Base-by-base conservation (phyloP, 2,797 vertebrate genomes). In the Lates japonicus region DNA sequence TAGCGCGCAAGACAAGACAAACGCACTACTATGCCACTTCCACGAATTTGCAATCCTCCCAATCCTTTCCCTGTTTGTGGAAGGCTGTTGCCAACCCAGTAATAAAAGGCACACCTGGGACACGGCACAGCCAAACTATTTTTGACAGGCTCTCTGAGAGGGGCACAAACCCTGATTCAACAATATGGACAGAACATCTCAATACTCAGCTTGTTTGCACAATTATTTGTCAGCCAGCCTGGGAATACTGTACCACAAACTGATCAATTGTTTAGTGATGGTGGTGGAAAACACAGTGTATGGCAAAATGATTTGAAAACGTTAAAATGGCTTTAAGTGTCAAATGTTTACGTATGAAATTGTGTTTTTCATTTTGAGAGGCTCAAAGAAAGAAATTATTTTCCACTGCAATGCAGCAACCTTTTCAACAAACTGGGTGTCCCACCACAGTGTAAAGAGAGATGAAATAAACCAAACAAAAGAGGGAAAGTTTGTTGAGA, bases 61-160 rank as follows among this genome's bases (percentile, higher is more conserved):
- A 71, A 58, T 88, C 74, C 49, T 63, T 57, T 42, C 55, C 58
- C 57, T 66, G 74, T 85, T 68, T 37, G 76, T 41, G 35, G 74
- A 88, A 44, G 69, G 80, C 89, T 91, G 90, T n/a, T n/a, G n/a
- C n/a, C 79, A 70, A 70, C 37, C 61, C 65, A 88, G 82, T 92
- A 92, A 92, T 88, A 90, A 88, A 87, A 76, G 66, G 49, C 48
- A 41, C 0, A 42, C 20, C 74, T 74, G 66, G 78, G n/a, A 85
- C 76, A 64, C 69, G 52, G 60, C 80, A 41, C 69, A 51, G 80
- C 73, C 72, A 81, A n/a, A 83, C 70, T 81, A 66, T 49, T 73
- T 87, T 51, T 77, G 88, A 91, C 85, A 83, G 77, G 48, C 78
- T 67, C 41, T 72, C 69, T 20, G 17, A 80, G 22, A 86, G 80